Conservation (phyloP, 2,797 vertebrate genomes). For the Pseudopleuronectes americanus region DNA sequence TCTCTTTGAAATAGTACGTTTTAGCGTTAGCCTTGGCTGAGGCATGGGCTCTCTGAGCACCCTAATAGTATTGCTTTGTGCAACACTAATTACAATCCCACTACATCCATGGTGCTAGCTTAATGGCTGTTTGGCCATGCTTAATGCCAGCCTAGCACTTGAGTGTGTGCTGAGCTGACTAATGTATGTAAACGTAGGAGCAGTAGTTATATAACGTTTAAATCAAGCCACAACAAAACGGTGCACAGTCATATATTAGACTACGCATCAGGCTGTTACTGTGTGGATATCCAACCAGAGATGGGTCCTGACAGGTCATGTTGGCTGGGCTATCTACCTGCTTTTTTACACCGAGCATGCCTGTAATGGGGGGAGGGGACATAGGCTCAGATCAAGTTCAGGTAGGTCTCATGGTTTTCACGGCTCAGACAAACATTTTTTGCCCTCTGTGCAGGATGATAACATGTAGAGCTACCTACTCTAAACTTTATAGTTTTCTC, state of each 20-base stretch:
- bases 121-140: not conserved
- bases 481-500: slow-evolving; percentile 44
- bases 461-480: slow-evolving; percentile 34
- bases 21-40: not conserved
- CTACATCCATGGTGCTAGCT: not conserved
- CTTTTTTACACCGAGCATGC: no score
- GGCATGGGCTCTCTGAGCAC: no score
- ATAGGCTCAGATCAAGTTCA: no score
- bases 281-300: no score
- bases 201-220: not conserved
- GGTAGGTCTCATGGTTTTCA: no score
- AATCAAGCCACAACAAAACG: not conserved
- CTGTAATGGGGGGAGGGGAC: no score
- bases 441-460: no score
- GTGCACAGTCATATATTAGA: not conserved
- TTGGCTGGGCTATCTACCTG: no score
- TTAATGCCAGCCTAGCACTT: not conserved
- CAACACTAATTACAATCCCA: not conserved
- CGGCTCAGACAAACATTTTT: not conserved
- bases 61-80: not conserved
- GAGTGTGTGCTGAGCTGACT: not conserved
- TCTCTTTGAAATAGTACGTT: not conserved
- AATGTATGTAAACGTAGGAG: not conserved
- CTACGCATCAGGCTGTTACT: slow-evolving; percentile 1
- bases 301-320: no score